These are phyloP conservation scores for Melierax canorus DNA, from an alignment of 2,113 vertebrate species.

Conservation along the genomic window DNA sequence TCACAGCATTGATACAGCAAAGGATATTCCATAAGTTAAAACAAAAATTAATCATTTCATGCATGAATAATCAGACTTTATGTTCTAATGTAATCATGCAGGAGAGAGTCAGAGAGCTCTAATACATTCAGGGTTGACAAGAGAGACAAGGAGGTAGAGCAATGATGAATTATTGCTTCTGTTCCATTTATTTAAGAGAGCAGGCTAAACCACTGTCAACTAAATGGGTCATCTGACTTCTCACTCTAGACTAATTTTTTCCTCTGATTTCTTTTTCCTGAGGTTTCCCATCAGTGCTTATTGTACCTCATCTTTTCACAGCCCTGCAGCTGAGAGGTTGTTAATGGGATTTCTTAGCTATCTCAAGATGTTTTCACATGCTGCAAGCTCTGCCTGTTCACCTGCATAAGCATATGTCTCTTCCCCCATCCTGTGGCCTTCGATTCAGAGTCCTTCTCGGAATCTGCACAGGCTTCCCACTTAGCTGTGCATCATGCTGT, in stretches of 20 bases:
- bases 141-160: not conserved
- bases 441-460: not conserved
- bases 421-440: not conserved
- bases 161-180: not conserved
- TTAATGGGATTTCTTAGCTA: not conserved
- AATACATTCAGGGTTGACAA: not conserved
- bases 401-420: not conserved
- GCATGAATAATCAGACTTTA: constrained; percentile 5
- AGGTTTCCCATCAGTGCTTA: not conserved
- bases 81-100: not conserved
- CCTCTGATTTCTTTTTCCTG: not conserved
- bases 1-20: not conserved
- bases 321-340: not conserved
- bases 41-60: constrained; percentile 41
- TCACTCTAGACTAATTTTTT: not conserved
- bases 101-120: not conserved
- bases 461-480: not conserved
- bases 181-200: constrained; percentile 16
- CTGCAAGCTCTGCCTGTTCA: not conserved
- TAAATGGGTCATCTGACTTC: not conserved
- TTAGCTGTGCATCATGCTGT: not conserved
- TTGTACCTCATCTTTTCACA: constrained; percentile 6
- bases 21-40: constrained; percentile 2
- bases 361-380: not conserved
- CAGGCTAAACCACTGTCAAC: not conserved